Conservation (phyloP, 1,140 invertebrate genomes). For the Xylocopa sonorina region DNA sequence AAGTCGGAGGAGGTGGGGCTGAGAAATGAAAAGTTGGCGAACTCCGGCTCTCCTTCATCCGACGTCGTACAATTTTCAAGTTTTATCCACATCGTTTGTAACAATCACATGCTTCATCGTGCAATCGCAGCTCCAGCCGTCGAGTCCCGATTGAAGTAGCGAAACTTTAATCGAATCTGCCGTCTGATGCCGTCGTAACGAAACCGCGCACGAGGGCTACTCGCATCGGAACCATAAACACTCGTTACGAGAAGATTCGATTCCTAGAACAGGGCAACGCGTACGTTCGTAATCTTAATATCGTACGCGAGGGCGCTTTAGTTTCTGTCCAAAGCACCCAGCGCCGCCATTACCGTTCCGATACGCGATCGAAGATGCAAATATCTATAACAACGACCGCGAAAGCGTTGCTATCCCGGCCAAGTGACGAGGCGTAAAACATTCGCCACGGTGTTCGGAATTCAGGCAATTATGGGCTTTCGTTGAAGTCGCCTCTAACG, state of each 20-base stretch:
- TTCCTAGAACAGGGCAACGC: not conserved
- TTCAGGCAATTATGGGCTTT: conserved; percentile 37
- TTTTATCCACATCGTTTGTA: not conserved
- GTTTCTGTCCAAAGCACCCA: not conserved
- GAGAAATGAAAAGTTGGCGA: not conserved
- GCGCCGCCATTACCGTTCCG: conserved; percentile 2
- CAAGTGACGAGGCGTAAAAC: conserved; percentile 40
- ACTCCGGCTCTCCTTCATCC: not conserved
- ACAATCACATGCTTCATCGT: not conserved
- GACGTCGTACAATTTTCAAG: not conserved
- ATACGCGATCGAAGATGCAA: conserved; percentile 12
- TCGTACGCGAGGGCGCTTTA: not conserved
- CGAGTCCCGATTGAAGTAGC: not conserved
- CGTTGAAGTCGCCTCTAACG: conserved; percentile 41
- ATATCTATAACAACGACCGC: not conserved
- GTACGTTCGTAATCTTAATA: not conserved
- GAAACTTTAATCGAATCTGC: too few relatives aligned
- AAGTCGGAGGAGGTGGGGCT: not conserved
- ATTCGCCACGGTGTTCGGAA: conserved; percentile 16
- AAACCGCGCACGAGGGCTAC: too few relatives aligned
- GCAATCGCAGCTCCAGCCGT: not conserved
- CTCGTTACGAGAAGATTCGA: not conserved
- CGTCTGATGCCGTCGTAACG: too few relatives aligned
- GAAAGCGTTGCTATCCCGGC: not conserved
- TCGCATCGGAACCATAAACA: not conserved